Conservation (phyloP, 1,140 invertebrate genomes). For the Delia radicum region DNA sequence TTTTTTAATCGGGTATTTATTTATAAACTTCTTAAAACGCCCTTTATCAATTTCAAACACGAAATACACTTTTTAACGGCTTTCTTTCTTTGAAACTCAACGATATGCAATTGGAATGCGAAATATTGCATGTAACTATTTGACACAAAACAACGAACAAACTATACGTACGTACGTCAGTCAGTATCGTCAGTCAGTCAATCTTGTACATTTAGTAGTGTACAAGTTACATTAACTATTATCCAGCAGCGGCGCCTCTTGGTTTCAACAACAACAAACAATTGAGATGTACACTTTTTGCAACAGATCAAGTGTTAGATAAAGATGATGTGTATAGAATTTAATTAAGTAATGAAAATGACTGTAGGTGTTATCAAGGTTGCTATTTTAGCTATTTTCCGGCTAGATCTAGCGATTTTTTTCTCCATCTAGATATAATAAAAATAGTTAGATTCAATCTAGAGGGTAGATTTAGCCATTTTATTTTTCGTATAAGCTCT, state of each 20-base stretch:
- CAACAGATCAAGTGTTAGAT: slow-evolving; percentile 1
- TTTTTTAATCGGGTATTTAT: too few relatives aligned
- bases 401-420: too few relatives aligned
- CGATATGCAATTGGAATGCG: neutral
- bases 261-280: neutral
- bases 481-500: too few relatives aligned
- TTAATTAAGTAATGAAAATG: slow-evolving; percentile 5
- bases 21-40: neutral
- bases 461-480: too few relatives aligned
- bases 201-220: neutral
- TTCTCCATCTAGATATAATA: too few relatives aligned
- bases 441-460: too few relatives aligned
- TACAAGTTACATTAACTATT: neutral
- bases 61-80: neutral
- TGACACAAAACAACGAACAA: neutral
- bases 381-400: too few relatives aligned
- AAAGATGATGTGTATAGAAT: neutral
- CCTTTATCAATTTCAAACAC: neutral
- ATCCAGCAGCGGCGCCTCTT: neutral
- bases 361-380: neutral
- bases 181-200: neutral
- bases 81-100: neutral
- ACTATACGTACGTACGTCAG: neutral
- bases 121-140: neutral
- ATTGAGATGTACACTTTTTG: neutral